Base-by-base conservation (phyloP, 2,888 invertebrate species). In the Scotopteryx bipunctaria region DNA sequence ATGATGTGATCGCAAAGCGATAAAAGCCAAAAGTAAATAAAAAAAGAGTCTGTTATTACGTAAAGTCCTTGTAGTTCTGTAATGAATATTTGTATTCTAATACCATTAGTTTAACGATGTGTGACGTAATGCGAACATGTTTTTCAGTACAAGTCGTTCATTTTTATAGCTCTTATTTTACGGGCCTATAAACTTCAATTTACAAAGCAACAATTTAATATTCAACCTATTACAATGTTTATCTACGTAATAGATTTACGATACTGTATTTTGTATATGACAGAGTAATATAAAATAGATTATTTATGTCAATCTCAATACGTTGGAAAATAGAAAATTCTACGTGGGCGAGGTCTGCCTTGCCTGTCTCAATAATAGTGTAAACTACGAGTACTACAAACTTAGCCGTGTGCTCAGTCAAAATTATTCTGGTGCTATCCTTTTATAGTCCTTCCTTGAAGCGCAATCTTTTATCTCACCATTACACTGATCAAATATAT, bases 151-250 rank as follows among this genome's bases (percentile, higher is more conserved):
- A 33, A 46, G 35, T 19, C 37, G 25, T 42, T 32, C 21, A 31
- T 17, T 35, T 40, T 51, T 23, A 45, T 46, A 21, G 21, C 40
- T 9, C 16, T 29, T 21, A 21, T 46, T 53, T 50, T 29, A 32
- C 31, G 31, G 14, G 21, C 13, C 33, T 36, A 48, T 49, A 44
- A 55, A 53, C 48, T 27, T 53, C 33, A 31, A 44, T 21, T 29
- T 37, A 52, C 57, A 52, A 49, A 53, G 56, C 40, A 46, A 49
- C 55, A 37, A 45, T 54, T 50, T 54, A 43, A 42, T 50, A 48
- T 36, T 32, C 16, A 46, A 43, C 29, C 27, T 31, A 38, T 25
- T 36, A 59, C 59, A 54, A 48, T 43, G 50, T 55, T 42, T 21
- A 31, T 8, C 17, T 32, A 13, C 14, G 5, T 29, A 31, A 33